A percentile compares a stretch with the other conserved stretches of the same genome.
Conservation (phyloP, 2,797 vertebrate genomes). For the Dryobates pubescens region DNA sequence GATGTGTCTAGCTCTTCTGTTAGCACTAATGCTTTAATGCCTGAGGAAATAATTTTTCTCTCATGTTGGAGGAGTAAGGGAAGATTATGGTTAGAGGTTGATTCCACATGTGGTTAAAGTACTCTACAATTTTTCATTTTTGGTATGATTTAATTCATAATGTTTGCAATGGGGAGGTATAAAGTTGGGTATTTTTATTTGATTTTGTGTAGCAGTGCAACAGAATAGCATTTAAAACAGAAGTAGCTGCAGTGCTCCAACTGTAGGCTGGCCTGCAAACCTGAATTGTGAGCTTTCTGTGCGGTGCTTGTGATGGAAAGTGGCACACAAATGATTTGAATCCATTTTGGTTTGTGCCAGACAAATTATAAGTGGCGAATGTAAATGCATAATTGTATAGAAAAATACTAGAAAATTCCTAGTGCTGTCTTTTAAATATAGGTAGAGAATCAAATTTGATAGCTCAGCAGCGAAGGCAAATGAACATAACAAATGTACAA, state of each 20-base stretch:
- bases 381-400: background rate
- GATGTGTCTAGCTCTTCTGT: background rate
- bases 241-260: background rate
- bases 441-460: background rate
- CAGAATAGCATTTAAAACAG: background rate
- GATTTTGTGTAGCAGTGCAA: background rate
- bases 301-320: background rate
- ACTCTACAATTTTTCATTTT: conserved; percentile 30
- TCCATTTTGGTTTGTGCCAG: background rate
- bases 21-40: background rate
- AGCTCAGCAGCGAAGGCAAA: background rate
- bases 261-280: background rate
- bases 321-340: background rate
- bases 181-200: conserved; percentile 21
- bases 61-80: conserved; percentile 7
- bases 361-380: background rate
- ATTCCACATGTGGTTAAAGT: conserved; percentile 45
- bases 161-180: background rate
- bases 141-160: background rate
- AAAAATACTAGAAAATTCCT: background rate
- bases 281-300: background rate
- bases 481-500: background rate
- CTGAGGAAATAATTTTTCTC: conserved; percentile 23
- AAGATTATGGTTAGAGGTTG: conserved; percentile 58
- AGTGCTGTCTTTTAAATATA: background rate